Evolutionary conservation across 2,888 invertebrate species (phyloP), one percentile per base, ranked within the genome.

Genomic region (Lepidochitona cinerea): DNA sequence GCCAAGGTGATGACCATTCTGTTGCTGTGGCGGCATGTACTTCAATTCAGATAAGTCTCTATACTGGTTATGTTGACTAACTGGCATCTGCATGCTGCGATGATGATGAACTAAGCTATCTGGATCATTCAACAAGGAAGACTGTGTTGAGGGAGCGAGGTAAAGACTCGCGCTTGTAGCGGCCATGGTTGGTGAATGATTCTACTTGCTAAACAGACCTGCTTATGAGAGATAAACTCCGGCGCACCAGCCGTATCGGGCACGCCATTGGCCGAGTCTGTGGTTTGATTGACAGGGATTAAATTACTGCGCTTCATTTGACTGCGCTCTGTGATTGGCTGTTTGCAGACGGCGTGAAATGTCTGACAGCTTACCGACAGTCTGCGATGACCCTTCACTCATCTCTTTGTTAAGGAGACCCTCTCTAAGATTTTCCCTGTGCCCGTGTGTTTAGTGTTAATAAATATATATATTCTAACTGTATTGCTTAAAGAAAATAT

Each of bases 11-110:
- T 84, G 84, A 64, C 85, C 85, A 73, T 85, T 85, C 91, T 96
- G 96, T 91, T 95, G 95, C 82, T 94, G 94, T 84, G 95, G 94
- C 78, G 93, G 92, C 93, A 95, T 94, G 92, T 97, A 97, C 92
- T 97, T 97, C 96, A 97, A 96, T 92, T 97, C 97, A 88, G 95
- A 89, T 70, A 87, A 83, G 37, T 90, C 89, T 74, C 89, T 83
- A 73, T 86, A 87, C 71, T 85, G 85, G 69, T 82, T 81, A 26
- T 81, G 80, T 76, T 89, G 89, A 35, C 86, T 82, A 52, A 86
- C 85, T 36, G 87, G 85, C 71, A 87, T 88, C 81, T 90, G 89
- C 87, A 89, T 89, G 66, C 82, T 81, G 76, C 83, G 82, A 72
- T 90, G 82, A 87, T 90, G 88, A 89, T 91, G 90, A 93, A 89